Percentiles rank a stretch among this genome's conserved stretches.
These are phyloP conservation scores for Lophura swinhoii DNA, from an alignment of 2,797 vertebrate species.

Conservation along the genomic window DNA sequence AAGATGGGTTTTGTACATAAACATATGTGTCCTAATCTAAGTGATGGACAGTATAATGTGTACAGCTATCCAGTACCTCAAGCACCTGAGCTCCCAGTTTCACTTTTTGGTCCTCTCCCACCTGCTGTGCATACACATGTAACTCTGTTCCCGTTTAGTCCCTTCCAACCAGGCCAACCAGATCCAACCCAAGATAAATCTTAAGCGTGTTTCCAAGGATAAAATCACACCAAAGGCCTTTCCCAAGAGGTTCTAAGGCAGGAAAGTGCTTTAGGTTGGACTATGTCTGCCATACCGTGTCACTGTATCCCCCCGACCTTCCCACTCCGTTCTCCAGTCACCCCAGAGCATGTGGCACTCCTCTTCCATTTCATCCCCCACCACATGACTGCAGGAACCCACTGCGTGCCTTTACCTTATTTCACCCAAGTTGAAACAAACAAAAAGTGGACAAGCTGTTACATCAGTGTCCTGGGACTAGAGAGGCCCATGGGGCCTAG, in stretches of 20 bases:
- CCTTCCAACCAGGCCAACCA: neutral
- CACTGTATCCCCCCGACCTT: neutral
- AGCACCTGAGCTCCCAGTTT: neutral
- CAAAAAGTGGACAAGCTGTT: neutral
- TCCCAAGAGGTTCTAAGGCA: neutral
- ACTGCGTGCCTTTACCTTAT: neutral
- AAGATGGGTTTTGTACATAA: neutral
- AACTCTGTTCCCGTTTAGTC: neutral
- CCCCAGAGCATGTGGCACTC: rapidly evolving
- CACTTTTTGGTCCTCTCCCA: neutral
- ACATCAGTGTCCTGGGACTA: neutral
- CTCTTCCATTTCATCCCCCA: neutral
- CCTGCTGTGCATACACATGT: rapidly evolving
- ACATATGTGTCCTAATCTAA: neutral
- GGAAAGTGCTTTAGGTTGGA: neutral
- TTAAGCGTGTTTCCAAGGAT: neutral
- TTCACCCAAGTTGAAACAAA: neutral
- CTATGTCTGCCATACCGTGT: neutral
- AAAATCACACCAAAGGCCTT: neutral
- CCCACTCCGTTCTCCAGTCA: neutral
- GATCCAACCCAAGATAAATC: neutral
- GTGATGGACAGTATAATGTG: rapidly evolving
- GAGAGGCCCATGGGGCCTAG: neutral
- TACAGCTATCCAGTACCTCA: neutral
- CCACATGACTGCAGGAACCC: neutral